Evolutionary conservation across 2,113 vertebrate genomes (phyloP), one percentile per base, ranked within the genome.

Genomic region (Baryphthengus martii): DNA sequence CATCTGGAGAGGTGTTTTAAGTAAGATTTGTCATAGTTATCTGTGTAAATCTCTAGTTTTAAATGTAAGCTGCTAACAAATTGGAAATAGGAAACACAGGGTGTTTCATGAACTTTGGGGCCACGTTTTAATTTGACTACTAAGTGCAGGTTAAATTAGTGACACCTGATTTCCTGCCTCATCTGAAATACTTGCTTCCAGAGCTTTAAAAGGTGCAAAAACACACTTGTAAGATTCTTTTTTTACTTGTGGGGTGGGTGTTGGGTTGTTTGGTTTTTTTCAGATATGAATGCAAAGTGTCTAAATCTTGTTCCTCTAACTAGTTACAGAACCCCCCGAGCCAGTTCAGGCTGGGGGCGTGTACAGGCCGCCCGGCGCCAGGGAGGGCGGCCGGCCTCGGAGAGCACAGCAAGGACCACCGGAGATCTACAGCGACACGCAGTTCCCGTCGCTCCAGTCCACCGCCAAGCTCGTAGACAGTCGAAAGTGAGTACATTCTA

Each of bases 391-490:
- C 84, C 97, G 98, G 39, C 97, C 97, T 15, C 98, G 98, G 93
- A 98, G 98, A 88, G 97, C 58, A 7, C 98, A 98, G 67, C 99
- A 99, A 93, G 99, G 99, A 59, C 99, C 99, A 37, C 99, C 99
- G 11, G 99, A 99, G 94, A 99, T 99, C 96, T 99, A 97, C 94
- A 99, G 97, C 5, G 99, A 99, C 49, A 92, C 99, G 4, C 99
- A 99, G 96, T 99, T 99, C 95, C 99, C 99, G 37, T 99, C 99
- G 5, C 97, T 99, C 96, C 98, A 99, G 85, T 97, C 99, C 96
- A 99, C 99, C 17, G 98, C 99, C 98, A 99, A 99, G 98, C 99
- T 99, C 20, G 98, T 98, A 92, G 99, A 99, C 97, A 99, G 98
- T 89, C 98, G 99, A 97, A 99, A 98, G 99, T 99, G 98, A 98